Conservation (phyloP, 2,113 vertebrate genomes). For the Passer domesticus region DNA sequence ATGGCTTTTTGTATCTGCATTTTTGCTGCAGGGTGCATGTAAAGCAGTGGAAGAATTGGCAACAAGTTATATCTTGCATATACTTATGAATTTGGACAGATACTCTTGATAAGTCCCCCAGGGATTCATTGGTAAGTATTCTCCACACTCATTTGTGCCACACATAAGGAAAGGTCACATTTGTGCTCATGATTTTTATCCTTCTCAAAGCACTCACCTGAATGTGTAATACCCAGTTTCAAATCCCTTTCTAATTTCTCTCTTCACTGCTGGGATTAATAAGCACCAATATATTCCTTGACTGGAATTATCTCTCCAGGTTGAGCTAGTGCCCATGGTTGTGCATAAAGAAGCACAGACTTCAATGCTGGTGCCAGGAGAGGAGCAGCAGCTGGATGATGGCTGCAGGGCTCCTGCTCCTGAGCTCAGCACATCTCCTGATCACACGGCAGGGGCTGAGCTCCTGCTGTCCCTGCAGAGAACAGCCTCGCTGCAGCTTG, state of each 20-base stretch:
- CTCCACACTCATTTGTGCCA: not conserved
- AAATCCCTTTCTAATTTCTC: not conserved
- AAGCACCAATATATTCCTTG: not conserved
- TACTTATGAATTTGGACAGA: not conserved
- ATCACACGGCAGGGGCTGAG: accelerated
- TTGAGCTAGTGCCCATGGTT: not conserved
- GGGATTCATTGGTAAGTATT: not conserved
- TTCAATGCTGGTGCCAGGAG: not conserved
- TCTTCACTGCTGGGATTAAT: not conserved
- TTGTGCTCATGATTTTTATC: not conserved
- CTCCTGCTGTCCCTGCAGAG: not conserved
- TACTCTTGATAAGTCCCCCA: not conserved
- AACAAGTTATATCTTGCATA: not conserved
- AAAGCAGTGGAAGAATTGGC: not conserved
- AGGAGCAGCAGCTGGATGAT: not conserved
- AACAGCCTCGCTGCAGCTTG: not conserved
- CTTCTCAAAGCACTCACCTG: not conserved
- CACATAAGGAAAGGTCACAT: not conserved
- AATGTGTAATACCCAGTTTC: not conserved
- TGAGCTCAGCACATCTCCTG: not conserved
- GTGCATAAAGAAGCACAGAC: not conserved
- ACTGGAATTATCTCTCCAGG: not conserved
- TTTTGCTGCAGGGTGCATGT: not conserved
- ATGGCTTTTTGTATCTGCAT: not conserved
- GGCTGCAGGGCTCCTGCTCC: not conserved